Base-by-base conservation (phyloP, 2,113 vertebrate genomes). In the Mirounga angustirostris region DNA sequence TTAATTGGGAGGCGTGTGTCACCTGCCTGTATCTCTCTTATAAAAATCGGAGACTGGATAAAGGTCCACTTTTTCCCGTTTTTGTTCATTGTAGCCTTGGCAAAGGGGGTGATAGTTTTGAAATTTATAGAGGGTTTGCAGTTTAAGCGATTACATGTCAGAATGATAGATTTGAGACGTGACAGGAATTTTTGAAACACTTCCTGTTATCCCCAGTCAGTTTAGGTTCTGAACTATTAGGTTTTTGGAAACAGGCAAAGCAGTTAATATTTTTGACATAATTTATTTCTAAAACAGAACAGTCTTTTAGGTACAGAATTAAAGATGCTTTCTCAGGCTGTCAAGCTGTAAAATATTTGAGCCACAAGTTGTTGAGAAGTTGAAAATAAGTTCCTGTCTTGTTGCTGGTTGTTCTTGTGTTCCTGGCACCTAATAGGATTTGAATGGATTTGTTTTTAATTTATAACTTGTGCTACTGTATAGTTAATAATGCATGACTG, bases 1-100 rank as follows among this genome's bases (percentile, higher is more conserved):
- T 50, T 54, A 95, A 65, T 58, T 82, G 79, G 58, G 96, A 97
- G 97, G 98, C 97, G 93, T 94, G 97, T 98, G 98, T 98, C 98
- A 98, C 98, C 97, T 98, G 96, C 67, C 80, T 5, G 67, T 3
- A 90, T 58, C 30, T 95, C 91, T 94, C 54, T 96, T 74, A 82
- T 92, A 73, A 73, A 97, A 95, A 95, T 56, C 30, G 33, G 82
- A 65, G 92, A 10, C 61, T 91, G 92, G 16, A 36, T 88, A 84
- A 67, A 96, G 16, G 24, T 10, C 33, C 22, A 59, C 33, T 61
- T 87, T 16, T 91, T n/a, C 93, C 83, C 93, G 1, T n/a, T 89
- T 71, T 92, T 6, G 30, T 18, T 61, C 74, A 22, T 9, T 22
- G 89, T 78, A 92, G 94, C 58, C 58, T 22, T 59, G 90, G 69